Percentiles rank a stretch among this genome's conserved stretches.
These are phyloP conservation scores for Limnephilus lunatus DNA, from an alignment of 2,888 invertebrate species.

Conservation along the genomic window DNA sequence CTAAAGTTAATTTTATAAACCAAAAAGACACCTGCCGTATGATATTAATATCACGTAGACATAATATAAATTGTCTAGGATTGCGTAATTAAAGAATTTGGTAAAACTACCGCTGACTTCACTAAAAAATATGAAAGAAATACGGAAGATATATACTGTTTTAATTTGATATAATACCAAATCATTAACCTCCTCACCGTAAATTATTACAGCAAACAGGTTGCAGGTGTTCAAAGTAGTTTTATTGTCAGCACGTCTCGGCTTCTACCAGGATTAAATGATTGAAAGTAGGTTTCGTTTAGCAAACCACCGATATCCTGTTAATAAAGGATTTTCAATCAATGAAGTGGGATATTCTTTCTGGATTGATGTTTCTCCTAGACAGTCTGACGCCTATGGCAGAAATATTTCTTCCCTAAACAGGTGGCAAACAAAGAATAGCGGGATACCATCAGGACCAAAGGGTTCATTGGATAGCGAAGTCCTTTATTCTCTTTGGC, in stretches of 20 bases:
- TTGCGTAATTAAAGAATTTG: not conserved
- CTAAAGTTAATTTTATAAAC: not conserved
- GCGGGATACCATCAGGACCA: conserved; percentile 14
- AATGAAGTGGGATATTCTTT: conserved; percentile 24
- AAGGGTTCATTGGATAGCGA: conserved; percentile 31
- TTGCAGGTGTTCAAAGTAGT: conserved; percentile 59
- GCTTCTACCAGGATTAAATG: not conserved
- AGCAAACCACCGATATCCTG: conserved; percentile 31
- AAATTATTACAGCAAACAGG: conserved; percentile 1
- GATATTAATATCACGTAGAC: not conserved
- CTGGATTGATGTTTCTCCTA: conserved; percentile 47
- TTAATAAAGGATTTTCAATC: conserved; percentile 31
- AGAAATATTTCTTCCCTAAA: conserved; percentile 11
- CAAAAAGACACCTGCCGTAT: not conserved
- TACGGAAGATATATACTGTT: not conserved
- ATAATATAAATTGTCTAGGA: not conserved
- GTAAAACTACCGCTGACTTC: not conserved
- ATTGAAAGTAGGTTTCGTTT: conserved; percentile 30
- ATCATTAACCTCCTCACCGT: conserved; percentile 20
- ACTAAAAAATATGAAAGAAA: not conserved
- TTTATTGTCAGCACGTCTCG: conserved; percentile 56
- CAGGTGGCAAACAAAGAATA: not conserved
- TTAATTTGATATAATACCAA: conserved; percentile 24
- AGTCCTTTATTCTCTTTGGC: conserved; percentile 21
- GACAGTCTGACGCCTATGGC: conserved; percentile 60